These are phyloP conservation scores for Eucriotettix oculatus DNA, from an alignment of 2,888 invertebrate genomes.

Conservation along the genomic window DNA sequence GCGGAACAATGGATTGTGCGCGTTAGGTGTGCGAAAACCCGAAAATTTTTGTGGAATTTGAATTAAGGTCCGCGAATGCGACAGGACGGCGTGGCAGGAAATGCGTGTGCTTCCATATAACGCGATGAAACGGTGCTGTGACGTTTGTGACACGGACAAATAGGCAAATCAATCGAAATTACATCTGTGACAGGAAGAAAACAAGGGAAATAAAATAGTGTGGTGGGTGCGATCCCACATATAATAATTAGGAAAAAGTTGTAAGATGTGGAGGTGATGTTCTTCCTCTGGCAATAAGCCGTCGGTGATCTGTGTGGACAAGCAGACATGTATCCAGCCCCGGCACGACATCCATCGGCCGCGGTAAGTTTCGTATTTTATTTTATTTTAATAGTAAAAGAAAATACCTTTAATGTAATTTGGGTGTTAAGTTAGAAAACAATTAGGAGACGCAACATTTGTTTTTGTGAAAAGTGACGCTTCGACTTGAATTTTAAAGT, in stretches of 20 bases:
- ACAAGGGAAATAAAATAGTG: constrained; percentile 2
- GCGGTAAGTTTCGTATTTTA: constrained; percentile 40
- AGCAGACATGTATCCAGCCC: constrained; percentile 50
- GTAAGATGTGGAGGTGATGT: constrained; percentile 13
- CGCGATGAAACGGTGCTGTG: constrained; percentile 11
- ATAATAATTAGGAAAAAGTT: not conserved
- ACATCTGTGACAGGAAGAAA: not conserved
- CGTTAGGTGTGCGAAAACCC: constrained; percentile 14
- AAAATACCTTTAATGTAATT: too few relatives aligned
- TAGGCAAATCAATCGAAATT: not conserved
- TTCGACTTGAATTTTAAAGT: too few relatives aligned
- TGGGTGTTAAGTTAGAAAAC: too few relatives aligned
- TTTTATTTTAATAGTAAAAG: not conserved
- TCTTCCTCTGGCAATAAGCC: constrained; percentile 4
- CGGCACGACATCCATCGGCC: constrained; percentile 58
- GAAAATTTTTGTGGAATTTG: constrained; percentile 14
- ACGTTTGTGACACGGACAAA: constrained; percentile 6
- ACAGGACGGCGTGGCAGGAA: constrained; percentile 8
- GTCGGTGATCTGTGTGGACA: constrained; percentile 5
- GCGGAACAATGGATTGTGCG: constrained; percentile 15
- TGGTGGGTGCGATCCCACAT: constrained; percentile 3
- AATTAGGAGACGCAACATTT: too few relatives aligned
- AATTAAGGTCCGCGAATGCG: constrained; percentile 14
- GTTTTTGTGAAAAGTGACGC: too few relatives aligned
- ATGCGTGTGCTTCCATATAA: constrained; percentile 7